Conservation (phyloP, 2,797 vertebrate species). For the Phoeniculus purpureus region DNA sequence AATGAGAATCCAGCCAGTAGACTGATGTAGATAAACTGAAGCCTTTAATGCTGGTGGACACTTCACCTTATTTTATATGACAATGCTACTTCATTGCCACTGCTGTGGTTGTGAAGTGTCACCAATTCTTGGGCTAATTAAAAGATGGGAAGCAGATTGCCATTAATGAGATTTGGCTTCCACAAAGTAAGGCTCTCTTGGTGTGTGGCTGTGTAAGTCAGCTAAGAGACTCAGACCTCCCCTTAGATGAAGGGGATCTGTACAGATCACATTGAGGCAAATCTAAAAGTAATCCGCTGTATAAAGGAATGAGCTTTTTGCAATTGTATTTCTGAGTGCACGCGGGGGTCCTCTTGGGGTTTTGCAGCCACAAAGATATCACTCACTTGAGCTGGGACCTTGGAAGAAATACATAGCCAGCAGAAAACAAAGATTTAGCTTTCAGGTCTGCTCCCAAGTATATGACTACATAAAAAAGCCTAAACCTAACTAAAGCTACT, state of each 20-base stretch:
- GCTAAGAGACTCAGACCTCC: constrained; percentile 90
- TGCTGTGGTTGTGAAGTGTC: constrained; percentile 44
- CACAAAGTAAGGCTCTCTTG: constrained; percentile 64
- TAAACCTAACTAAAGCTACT: background rate
- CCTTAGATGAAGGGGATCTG: constrained; percentile 87
- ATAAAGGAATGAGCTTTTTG: constrained; percentile 85
- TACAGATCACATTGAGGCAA: constrained; percentile 84
- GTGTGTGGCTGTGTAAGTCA: constrained; percentile 86
- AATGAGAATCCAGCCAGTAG: constrained; percentile 6
- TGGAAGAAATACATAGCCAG: background rate
- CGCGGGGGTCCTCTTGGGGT: constrained; percentile 81
- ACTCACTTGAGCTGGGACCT: constrained; percentile 35
- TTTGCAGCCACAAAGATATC: constrained; percentile 41
- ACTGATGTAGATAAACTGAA: background rate
- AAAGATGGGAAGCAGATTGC: constrained; percentile 74
- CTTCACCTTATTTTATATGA: constrained; percentile 22
- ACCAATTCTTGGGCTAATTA: constrained; percentile 50
- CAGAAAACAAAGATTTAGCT: constrained; percentile 35
- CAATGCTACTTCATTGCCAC: constrained; percentile 21
- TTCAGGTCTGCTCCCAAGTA: constrained; percentile 21
- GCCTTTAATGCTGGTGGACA: constrained; percentile 13
- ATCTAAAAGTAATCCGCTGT: constrained; percentile 86
- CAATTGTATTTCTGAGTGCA: constrained; percentile 84
- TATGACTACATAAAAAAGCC: background rate
- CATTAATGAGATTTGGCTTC: constrained; percentile 71